These are phyloP conservation scores for Bambusicola thoracicus DNA, from an alignment of 2,113 vertebrate genomes.

Conservation along the genomic window DNA sequence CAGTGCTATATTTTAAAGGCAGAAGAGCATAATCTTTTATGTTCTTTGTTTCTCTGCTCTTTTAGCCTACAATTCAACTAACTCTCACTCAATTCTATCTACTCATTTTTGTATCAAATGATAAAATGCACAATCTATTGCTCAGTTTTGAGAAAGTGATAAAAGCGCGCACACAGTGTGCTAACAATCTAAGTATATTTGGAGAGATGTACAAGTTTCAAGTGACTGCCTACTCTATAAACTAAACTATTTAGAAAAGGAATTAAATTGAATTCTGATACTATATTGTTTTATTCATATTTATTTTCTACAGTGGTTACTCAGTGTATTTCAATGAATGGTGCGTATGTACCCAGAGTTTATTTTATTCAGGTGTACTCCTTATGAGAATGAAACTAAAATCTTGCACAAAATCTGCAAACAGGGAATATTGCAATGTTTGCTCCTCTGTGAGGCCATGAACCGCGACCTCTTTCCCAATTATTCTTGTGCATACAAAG, in stretches of 20 bases:
- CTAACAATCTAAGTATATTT: neutral
- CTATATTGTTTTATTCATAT: neutral
- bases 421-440: neutral
- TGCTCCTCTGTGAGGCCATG: neutral
- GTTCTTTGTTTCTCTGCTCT: slow-evolving; percentile 14
- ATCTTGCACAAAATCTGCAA: slow-evolving; percentile 17
- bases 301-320: neutral
- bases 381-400: neutral
- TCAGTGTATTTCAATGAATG: neutral
- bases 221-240: neutral
- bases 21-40: slow-evolving; percentile 55
- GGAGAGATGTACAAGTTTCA: neutral
- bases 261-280: neutral
- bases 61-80: slow-evolving; percentile 37
- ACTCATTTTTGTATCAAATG: slow-evolving; percentile 18
- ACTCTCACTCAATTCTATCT: neutral
- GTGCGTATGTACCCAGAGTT: neutral
- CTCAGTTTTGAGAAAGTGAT: slow-evolving; percentile 1
- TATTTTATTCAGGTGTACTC: neutral
- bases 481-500: slow-evolving; percentile 15
- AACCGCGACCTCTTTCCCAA: slow-evolving; percentile 15
- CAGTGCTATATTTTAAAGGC: slow-evolving; percentile 66
- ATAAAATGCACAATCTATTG: slow-evolving; percentile 17
- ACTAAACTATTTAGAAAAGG: neutral
- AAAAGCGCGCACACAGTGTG: neutral